Conservation (phyloP, 1,140 invertebrate species). For the Trypoxylus dichotomus region DNA sequence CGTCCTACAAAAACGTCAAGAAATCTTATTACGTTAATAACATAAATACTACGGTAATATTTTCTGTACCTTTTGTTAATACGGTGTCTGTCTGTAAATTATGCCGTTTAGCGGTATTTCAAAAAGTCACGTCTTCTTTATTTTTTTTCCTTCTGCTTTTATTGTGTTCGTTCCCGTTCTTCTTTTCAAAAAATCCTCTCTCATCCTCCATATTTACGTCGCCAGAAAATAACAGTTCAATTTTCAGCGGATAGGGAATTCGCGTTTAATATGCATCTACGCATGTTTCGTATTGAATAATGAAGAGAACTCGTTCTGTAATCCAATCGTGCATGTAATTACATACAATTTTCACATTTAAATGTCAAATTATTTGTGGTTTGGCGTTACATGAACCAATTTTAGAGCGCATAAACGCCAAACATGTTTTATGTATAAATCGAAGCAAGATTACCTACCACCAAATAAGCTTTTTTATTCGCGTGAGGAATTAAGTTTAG, state of each 20-base stretch:
- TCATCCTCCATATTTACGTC: conserved; percentile 1
- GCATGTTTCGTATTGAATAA: neutral
- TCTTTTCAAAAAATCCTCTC: neutral
- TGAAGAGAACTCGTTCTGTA: neutral
- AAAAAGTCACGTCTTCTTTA: neutral
- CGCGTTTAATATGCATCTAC: neutral
- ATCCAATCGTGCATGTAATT: neutral
- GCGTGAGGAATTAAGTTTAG: no score
- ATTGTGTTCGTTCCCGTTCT: neutral
- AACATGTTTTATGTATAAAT: no score
- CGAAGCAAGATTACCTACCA: no score
- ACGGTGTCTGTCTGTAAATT: neutral
- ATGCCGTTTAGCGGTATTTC: neutral
- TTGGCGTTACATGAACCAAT: neutral
- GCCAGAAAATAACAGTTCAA: neutral
- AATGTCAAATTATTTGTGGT: neutral
- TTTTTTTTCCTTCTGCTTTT: neutral
- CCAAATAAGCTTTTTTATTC: no score
- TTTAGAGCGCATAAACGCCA: neutral
- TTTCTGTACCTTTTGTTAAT: neutral
- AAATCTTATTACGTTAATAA: conserved; percentile 51
- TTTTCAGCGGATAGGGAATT: neutral
- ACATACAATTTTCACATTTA: neutral
- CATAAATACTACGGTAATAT: conserved; percentile 50
- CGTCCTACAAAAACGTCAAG: neutral